Evolutionary conservation across 1,140 invertebrate species (phyloP), one percentile per base, ranked within the genome.

Genomic region (Neodiprion virginianus): DNA sequence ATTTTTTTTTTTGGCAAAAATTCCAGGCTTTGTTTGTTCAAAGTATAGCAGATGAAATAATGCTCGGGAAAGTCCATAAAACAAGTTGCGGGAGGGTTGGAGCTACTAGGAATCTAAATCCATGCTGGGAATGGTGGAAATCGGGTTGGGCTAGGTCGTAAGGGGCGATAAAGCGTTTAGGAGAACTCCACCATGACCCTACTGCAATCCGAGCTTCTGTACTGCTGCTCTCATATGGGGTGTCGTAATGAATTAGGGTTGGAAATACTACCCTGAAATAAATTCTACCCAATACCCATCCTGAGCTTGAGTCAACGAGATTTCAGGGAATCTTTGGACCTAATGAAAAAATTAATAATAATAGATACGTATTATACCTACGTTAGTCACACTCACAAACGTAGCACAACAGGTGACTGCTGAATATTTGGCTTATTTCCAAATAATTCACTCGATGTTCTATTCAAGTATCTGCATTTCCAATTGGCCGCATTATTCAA

Each of bases 401-500:
- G 17, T 21, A 21, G 17, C 17, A 21, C 17, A 21, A 21, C 17
- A 21, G 17, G 17, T 21, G 17, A 21, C 17, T 21, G 17, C 17
- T 21, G 17, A 21, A 21, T 21, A 21, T 21, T 21, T 21, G 1
- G 28, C 28, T 40, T 40, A 40, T 40, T 40, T 40, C 2, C 28
- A 40, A 40, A 3, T 40, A 40, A 5, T 40, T 40, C 5, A 40
- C 28, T 5, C 28, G 28, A 40, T 40, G 5, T 40, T 40, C 28
- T 40, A 5, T 40, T 40, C 28, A 5, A 3, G 28, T 40, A 40
- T 40, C 28, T 2, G 28, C 28, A 1, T 11, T n/a, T 28, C 71
- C 10, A 49, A 53, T 71, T 71, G 8, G 17, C 67, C 14, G 50
- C n/a, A 40, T 74, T 78, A 17, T 49, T 48, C 5, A 8, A 23